Evolutionary conservation across 2,113 vertebrate species (phyloP).

Genomic region (Oophaga pumilio): DNA sequence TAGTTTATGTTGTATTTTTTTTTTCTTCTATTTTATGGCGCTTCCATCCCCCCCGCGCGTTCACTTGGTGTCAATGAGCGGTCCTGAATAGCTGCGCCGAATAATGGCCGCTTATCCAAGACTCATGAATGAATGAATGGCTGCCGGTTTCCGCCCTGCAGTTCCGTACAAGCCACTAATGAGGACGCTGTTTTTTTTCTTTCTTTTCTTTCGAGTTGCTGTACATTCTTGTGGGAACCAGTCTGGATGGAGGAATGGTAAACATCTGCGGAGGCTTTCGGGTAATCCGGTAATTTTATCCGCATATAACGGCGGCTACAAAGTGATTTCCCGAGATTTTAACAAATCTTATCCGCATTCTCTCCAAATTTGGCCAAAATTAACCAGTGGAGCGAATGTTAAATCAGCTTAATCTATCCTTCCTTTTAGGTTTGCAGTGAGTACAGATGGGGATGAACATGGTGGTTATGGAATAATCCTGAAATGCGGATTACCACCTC

Average conservation of each 20-base stretch:
- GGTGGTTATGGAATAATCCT: too few species aligned
- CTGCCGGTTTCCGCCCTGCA: constrained; percentile 22
- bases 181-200: constrained; percentile 63
- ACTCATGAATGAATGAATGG: background rate
- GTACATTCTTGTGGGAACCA: constrained; percentile 67
- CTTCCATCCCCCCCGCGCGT: background rate
- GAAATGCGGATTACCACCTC: too few species aligned
- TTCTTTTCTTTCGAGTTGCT: constrained; percentile 58
- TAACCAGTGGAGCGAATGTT: too few species aligned
- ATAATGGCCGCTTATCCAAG: background rate
- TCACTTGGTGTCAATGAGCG: background rate
- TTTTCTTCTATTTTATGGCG: background rate
- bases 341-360: too few species aligned
- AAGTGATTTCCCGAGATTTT: too few species aligned
- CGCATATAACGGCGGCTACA: too few species aligned
- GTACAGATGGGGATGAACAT: too few species aligned
- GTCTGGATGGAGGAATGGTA: constrained; percentile 57
- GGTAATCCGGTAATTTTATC: background rate
- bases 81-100: background rate
- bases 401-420: too few species aligned
- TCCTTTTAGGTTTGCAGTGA: too few species aligned
- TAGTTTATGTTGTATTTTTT: background rate
- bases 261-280: constrained; percentile 32
- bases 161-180: constrained; percentile 66
- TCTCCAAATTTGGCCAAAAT: too few species aligned